A percentile compares a stretch with the other conserved stretches of the same genome.
Evolutionary conservation across 2,797 vertebrate species (phyloP).

Genomic region (Smutsia gigantea): DNA sequence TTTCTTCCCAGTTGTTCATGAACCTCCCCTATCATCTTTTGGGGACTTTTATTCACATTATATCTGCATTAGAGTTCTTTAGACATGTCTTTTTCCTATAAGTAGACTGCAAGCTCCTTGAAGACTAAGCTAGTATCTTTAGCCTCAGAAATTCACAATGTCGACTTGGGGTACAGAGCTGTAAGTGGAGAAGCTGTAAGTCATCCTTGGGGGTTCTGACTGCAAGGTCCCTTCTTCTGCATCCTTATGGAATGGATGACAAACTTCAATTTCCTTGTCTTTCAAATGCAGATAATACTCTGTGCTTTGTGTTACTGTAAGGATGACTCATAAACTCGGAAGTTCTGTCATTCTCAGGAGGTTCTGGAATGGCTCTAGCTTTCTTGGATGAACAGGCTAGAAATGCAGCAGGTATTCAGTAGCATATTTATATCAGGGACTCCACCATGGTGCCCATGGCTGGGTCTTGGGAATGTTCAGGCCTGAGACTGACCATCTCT

Average conservation of each 20-base stretch:
- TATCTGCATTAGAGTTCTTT: background rate
- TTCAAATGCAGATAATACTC: slow-evolving; percentile 14
- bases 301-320: slow-evolving; percentile 33
- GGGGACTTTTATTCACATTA: background rate
- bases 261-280: background rate
- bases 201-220: background rate
- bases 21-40: background rate
- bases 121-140: background rate
- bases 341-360: background rate
- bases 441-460: background rate
- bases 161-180: background rate
- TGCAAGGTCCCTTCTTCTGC: background rate
- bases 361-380: background rate
- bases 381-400: slow-evolving; percentile 4
- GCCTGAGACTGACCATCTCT: background rate
- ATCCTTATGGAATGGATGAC: background rate
- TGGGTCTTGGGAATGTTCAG: background rate
- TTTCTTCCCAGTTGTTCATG: background rate
- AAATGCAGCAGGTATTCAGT: slow-evolving; percentile 6
- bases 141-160: background rate
- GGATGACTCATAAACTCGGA: slow-evolving; percentile 4
- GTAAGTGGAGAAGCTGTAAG: background rate
- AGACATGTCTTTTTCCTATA: background rate
- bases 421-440: background rate
- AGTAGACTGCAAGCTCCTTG: slow-evolving; percentile 15